These are phyloP conservation scores for Drosophila pseudotalamancana DNA, from an alignment of 2,888 invertebrate species.

Conservation along the genomic window DNA sequence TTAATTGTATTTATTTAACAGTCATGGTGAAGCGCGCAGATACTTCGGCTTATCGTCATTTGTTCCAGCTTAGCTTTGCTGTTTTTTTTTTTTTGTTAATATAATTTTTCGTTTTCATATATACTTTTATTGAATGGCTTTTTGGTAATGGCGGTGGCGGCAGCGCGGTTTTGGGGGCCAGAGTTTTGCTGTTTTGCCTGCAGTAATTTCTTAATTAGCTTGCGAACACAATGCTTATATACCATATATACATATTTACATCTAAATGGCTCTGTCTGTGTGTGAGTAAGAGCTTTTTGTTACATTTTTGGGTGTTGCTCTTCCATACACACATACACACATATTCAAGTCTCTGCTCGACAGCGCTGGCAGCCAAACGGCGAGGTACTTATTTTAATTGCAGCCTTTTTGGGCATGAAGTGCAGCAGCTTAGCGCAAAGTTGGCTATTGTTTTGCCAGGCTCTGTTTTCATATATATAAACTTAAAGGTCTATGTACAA, in stretches of 20 bases:
- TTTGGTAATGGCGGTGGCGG: conserved; percentile 56
- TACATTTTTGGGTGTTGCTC: conserved; percentile 29
- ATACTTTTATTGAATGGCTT: conserved; percentile 68
- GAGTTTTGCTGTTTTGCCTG: conserved; percentile 69
- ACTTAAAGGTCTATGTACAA: too few species aligned
- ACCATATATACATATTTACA: conserved; percentile 26
- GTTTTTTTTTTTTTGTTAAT: conserved; percentile 53
- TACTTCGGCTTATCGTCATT: conserved; percentile 23
- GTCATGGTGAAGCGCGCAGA: conserved; percentile 26
- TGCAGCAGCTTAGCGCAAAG: conserved; percentile 70
- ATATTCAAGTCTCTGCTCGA: not conserved
- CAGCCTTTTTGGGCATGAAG: conserved; percentile 73
- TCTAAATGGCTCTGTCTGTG: conserved; percentile 9
- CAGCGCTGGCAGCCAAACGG: conserved; percentile 53
- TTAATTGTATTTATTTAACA: too few species aligned
- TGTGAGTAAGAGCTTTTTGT: conserved; percentile 16
- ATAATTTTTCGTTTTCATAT: conserved; percentile 58
- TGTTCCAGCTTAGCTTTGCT: conserved; percentile 3
- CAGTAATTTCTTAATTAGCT: conserved; percentile 83
- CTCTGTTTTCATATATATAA: not conserved
- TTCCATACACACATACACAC: not conserved
- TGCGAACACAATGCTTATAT: conserved; percentile 74
- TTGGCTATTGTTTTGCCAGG: conserved; percentile 40
- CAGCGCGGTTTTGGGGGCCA: conserved; percentile 10
- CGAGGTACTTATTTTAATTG: conserved; percentile 75